Base-by-base conservation (phyloP, 1,140 invertebrate genomes). In the Drosophila ogumai region DNA sequence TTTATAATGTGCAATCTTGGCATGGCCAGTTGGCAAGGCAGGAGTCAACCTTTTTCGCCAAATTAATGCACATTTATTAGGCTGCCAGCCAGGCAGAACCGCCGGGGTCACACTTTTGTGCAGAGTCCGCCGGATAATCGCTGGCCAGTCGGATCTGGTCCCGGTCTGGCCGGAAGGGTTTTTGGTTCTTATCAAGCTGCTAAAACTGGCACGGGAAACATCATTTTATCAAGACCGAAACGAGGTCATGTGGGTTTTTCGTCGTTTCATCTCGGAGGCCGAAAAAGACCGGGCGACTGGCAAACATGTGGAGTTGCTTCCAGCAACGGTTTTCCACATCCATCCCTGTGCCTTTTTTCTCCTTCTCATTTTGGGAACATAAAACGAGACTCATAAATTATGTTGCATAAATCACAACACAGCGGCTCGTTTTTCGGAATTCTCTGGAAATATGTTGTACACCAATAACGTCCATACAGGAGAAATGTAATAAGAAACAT, bases 351-450 rank as follows among this genome's bases (percentile, higher is more conserved):
- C 41, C 41, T 19, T 67, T 32, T 52, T 38, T 57, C 17, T 36
- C 34, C 41, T 36, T 49, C 31, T 34, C 50, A 13, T 19, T 56
- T 46, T 31, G 61, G 32, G 15, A 41, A 56, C 67, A 63, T 71
- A 73, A 84, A 85, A 81, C 64, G 82, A 78, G 67, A 63, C 52
- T 79, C 82, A 85, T 85, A 82, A 87, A 85, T 87, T 64, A 85
- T 71, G 74, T 64, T 64, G 82, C 79, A 85, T 85, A 87, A 87
- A 82, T 87, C 82, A 85, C 78, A 58, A 36, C 63, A 44, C 64
- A 67, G 44, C 41, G 22, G 28, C 32, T 69, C 17, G 46, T 25
- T n/a, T n/a, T 56, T 50, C 49, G 40, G 43, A 34, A 52, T 61
- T 71, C 25, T 34, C 22, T 34, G 8, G 28, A 28, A 38, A 43